Evolutionary conservation across 2,888 invertebrate species (phyloP).

Genomic region (Nemurella pictetii): DNA sequence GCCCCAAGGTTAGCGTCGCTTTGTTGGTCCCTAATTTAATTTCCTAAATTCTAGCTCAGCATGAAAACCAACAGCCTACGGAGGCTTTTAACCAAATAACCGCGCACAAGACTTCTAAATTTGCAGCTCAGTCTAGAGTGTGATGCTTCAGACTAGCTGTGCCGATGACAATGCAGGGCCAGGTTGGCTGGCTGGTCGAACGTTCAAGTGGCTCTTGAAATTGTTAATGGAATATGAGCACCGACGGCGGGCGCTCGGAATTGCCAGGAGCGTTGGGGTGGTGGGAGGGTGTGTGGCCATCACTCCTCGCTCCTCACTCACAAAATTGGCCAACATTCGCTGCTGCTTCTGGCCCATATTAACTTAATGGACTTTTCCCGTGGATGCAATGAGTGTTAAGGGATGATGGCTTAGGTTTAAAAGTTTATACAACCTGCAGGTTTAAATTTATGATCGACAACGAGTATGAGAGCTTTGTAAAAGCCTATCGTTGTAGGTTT

Average conservation of each 20-base stretch:
- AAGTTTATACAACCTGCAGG: conserved; percentile 1
- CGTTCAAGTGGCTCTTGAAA: neutral
- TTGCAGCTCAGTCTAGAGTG: neutral
- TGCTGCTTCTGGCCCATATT: neutral
- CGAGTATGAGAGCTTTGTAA: neutral
- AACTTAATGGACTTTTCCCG: conserved; percentile 14
- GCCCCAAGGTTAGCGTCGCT: no score
- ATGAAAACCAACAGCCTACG: neutral
- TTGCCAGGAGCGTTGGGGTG: neutral
- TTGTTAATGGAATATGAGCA: neutral
- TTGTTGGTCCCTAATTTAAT: neutral
- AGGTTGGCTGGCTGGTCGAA: neutral
- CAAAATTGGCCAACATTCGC: neutral
- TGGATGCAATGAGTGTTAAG: conserved; percentile 4
- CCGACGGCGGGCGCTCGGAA: neutral
- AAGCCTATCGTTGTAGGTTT: neutral
- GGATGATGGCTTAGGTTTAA: neutral
- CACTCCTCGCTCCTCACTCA: neutral
- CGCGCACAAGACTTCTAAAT: neutral
- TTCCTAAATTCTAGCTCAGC: neutral
- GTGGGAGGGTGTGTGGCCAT: neutral
- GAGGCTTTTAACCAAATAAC: neutral
- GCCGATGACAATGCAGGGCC: neutral
- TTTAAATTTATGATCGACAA: neutral
- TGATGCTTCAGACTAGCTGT: neutral